These are phyloP conservation scores for Epicampocera succincta DNA, from an alignment of 2,888 invertebrate genomes.

Conservation along the genomic window DNA sequence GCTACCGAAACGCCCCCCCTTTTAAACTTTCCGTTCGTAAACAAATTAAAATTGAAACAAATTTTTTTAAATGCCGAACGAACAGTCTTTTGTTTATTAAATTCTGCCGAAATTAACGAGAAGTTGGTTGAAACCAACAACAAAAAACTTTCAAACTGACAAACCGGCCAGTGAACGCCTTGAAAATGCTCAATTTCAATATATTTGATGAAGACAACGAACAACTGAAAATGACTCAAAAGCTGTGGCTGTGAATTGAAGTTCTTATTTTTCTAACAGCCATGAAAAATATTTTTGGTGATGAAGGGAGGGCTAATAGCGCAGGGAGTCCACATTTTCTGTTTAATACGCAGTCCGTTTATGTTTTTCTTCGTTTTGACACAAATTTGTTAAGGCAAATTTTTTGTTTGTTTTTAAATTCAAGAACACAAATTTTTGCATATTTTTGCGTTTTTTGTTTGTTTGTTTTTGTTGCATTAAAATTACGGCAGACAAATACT, in stretches of 20 bases:
- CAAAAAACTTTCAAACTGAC: constrained; percentile 22
- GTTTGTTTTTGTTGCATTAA: not conserved
- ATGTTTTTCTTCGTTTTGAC: no score
- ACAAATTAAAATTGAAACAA: constrained; percentile 11
- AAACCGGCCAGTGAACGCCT: constrained; percentile 46
- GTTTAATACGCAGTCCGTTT: no score
- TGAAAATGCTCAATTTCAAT: constrained; percentile 22
- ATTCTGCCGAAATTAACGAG: constrained; percentile 23
- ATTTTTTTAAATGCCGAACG: constrained; percentile 10
- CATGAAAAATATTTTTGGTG: no score
- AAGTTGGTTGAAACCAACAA: constrained; percentile 16
- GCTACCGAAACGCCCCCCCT: constrained; percentile 28
- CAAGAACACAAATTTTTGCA: no score
- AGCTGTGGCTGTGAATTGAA: not conserved
- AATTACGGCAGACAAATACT: not conserved
- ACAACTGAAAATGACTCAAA: not conserved
- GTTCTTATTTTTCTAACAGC: not conserved
- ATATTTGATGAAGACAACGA: constrained; percentile 4
- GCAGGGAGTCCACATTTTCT: not conserved
- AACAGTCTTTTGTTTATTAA: not conserved
- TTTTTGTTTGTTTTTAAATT: not conserved
- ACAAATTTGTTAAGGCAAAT: no score
- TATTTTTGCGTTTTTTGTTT: no score
- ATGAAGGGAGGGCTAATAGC: not conserved
- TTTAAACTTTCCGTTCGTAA: not conserved